Evolutionary conservation across 2,888 invertebrate species (phyloP).

Genomic region (Metacarcinus magister): DNA sequence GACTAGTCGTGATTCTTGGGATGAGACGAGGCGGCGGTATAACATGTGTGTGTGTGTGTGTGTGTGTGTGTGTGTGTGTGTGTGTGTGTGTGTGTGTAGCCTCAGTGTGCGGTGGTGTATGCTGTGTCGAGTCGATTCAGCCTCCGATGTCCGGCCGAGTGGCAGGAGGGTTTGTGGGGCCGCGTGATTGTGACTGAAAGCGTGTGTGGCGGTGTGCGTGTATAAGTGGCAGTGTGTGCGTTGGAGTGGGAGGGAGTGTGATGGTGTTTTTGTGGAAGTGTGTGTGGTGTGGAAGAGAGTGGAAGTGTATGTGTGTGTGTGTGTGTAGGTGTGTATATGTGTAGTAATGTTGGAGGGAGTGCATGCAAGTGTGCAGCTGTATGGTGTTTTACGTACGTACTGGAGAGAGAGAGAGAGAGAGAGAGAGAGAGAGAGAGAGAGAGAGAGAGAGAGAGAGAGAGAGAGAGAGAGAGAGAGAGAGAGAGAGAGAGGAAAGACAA

Average conservation of each 20-base stretch:
- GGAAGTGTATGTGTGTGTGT: not conserved
- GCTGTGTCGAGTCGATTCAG: not conserved
- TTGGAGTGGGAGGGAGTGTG: constrained; percentile 22
- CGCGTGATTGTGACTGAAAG: constrained; percentile 2
- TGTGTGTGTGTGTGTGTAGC: constrained; percentile 30
- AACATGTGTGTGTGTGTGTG: constrained; percentile 54
- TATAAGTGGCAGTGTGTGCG: constrained; percentile 1
- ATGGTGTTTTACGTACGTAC: constrained; percentile 57
- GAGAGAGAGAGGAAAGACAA: not conserved
- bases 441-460: not conserved
- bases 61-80: constrained; percentile 30
- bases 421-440: not conserved
- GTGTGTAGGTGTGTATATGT: not conserved
- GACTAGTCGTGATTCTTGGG: constrained; percentile 14
- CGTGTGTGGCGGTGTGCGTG: constrained; percentile 41
- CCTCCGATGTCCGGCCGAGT: constrained; percentile 6
- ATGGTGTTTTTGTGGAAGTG: not conserved
- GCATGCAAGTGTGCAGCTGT: not conserved
- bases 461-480: not conserved
- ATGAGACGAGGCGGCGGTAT: constrained; percentile 27
- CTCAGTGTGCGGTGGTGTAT: constrained; percentile 8
- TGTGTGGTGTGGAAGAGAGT: not conserved
- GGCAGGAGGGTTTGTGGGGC: constrained; percentile 21
- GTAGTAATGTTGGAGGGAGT: not conserved
- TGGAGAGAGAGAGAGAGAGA: not conserved